A percentile compares a stretch with the other conserved stretches of the same genome.
Conservation (phyloP, 1,140 invertebrate species). For the Argopecten irradians region DNA sequence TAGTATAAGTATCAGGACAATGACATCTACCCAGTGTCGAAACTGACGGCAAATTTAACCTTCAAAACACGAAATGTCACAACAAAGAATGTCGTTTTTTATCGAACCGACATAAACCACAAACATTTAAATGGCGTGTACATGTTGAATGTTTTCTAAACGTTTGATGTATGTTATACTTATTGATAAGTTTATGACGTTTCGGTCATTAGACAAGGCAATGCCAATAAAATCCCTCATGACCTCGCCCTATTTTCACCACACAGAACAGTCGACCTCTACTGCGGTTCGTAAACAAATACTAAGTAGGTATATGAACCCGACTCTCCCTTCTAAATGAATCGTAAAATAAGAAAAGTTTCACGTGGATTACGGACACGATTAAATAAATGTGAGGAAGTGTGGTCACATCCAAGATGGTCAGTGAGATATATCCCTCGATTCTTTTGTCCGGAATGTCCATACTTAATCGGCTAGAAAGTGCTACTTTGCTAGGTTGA, state of each 20-base stretch:
- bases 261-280: not conserved
- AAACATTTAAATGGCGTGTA: not conserved
- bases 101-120: not conserved
- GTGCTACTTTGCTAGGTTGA: not conserved
- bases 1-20: not conserved
- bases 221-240: not conserved
- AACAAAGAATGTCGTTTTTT: not conserved
- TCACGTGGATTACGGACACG: not conserved
- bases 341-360: not conserved
- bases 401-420: not conserved
- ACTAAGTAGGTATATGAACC: not conserved
- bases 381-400: not conserved
- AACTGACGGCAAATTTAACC: not conserved
- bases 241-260: not conserved
- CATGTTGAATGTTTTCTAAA: not conserved
- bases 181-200: not conserved
- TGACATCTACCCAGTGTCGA: not conserved
- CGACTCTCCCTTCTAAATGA: no score
- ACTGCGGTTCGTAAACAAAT: not conserved
- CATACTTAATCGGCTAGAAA: not conserved
- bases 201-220: not conserved
- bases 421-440: no score
- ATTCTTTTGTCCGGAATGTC: not conserved
- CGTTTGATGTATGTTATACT: not conserved
- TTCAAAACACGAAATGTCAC: not conserved